These are phyloP conservation scores for Nycteola revayana DNA, from an alignment of 2,888 invertebrate species.

Conservation along the genomic window DNA sequence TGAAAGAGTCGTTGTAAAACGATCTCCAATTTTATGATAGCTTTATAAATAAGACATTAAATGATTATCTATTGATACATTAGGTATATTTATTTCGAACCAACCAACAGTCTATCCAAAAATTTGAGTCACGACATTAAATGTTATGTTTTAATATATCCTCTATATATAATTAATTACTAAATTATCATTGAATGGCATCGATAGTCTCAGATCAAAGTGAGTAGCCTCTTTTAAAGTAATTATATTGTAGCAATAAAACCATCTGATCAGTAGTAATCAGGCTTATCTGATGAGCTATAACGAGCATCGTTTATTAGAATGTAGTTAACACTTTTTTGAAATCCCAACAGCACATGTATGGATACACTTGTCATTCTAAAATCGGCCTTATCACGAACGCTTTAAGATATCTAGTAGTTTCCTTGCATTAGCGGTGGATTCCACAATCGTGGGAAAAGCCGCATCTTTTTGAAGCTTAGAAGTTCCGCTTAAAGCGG, in stretches of 20 bases:
- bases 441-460: constrained; percentile 2
- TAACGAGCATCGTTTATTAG: constrained; percentile 29
- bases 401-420: neutral
- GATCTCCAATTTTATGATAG: too few species aligned
- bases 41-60: too few species aligned
- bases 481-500: constrained; percentile 26
- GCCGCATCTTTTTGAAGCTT: neutral
- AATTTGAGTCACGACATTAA: too few species aligned
- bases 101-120: too few species aligned
- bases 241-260: constrained; percentile 57
- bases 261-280: constrained; percentile 47
- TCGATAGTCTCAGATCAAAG: constrained; percentile 18
- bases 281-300: constrained; percentile 46
- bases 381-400: neutral
- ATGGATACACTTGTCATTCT: neutral
- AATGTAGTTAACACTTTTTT: constrained; percentile 27
- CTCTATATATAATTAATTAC: constrained; percentile 35
- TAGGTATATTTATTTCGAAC: too few species aligned
- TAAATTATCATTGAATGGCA: constrained; percentile 1
- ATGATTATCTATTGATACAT: too few species aligned
- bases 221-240: constrained; percentile 36
- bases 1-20: too few species aligned
- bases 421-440: neutral
- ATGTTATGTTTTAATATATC: constrained; percentile 1
- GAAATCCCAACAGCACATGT: constrained; percentile 2